A percentile compares a stretch with the other conserved stretches of the same genome.
Evolutionary conservation across 2,113 vertebrate genomes (phyloP).

Genomic region (Calyptommatus sinebrachiatus): DNA sequence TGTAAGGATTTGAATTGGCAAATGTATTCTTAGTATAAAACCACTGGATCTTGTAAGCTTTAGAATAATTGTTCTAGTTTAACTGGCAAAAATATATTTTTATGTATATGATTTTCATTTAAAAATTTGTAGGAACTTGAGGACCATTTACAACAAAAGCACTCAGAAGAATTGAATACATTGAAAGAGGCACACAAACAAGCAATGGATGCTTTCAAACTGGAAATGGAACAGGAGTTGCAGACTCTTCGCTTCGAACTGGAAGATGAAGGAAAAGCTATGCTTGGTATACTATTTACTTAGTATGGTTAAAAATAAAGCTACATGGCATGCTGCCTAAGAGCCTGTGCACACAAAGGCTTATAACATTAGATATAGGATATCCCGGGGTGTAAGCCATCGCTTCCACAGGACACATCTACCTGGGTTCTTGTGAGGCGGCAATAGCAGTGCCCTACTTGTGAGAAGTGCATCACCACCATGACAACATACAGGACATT

Average conservation of each 20-base stretch:
- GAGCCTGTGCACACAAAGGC: too few relatives aligned
- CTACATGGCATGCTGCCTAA: too few relatives aligned
- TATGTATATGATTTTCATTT: conserved; percentile 10
- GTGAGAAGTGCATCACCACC: too few relatives aligned
- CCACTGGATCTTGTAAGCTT: neutral
- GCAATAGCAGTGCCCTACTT: too few relatives aligned
- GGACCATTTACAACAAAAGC: conserved; percentile 88
- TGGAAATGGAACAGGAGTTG: conserved; percentile 95
- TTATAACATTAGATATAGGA: too few relatives aligned
- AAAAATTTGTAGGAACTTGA: conserved; percentile 81
- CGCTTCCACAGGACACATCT: neutral
- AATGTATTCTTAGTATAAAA: neutral
- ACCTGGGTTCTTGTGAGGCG: too few relatives aligned
- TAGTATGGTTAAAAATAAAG: neutral
- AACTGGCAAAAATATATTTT: conserved; percentile 10
- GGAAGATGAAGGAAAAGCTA: conserved; percentile 97
- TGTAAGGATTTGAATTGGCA: too few relatives aligned
- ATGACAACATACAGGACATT: too few relatives aligned
- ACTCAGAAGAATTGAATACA: conserved; percentile 88
- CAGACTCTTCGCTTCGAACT: conserved; percentile 95
- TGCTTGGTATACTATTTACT: conserved; percentile 82
- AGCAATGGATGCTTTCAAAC: conserved; percentile 89
- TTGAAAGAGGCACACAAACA: conserved; percentile 91
- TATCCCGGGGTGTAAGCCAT: neutral
- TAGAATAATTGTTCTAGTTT: conserved; percentile 31